Percentiles rank a stretch among this genome's conserved stretches.
Conservation (phyloP, 1,140 invertebrate genomes). For the Trichomalopsis sarcophagae region DNA sequence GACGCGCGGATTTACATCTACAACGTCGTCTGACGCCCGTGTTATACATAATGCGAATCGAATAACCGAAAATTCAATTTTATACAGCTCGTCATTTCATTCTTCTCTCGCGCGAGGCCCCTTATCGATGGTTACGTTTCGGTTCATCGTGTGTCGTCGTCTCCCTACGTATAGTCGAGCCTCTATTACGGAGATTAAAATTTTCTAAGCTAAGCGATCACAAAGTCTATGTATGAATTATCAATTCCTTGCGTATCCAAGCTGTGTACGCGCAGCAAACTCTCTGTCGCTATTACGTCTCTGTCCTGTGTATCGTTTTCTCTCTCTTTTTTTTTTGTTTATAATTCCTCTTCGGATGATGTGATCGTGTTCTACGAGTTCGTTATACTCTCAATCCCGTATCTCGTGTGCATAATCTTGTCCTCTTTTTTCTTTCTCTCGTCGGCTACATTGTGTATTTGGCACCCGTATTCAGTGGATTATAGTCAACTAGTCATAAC, state of each 20-base stretch:
- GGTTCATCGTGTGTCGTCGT: not conserved
- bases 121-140: not conserved
- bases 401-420: constrained; percentile 1
- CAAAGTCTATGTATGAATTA: constrained; percentile 38
- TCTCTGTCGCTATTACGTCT: not conserved
- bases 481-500: constrained; percentile 10
- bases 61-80: not conserved
- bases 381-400: constrained; percentile 28
- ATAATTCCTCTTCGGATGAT: not conserved
- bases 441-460: not conserved
- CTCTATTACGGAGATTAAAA: not conserved
- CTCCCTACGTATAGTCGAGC: not conserved
- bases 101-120: not conserved
- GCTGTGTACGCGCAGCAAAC: constrained; percentile 27
- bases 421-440: not conserved
- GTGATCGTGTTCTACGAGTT: not conserved
- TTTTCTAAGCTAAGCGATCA: constrained; percentile 47
- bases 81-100: not conserved
- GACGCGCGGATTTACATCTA: not conserved
- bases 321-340: not conserved
- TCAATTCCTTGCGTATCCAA: constrained; percentile 52
- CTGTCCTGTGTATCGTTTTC: not conserved
- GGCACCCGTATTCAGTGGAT: constrained; percentile 14
- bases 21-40: not conserved
- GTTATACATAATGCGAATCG: not conserved